Base-by-base conservation (phyloP, 2,888 invertebrate genomes). In the Phaonia tiefii region DNA sequence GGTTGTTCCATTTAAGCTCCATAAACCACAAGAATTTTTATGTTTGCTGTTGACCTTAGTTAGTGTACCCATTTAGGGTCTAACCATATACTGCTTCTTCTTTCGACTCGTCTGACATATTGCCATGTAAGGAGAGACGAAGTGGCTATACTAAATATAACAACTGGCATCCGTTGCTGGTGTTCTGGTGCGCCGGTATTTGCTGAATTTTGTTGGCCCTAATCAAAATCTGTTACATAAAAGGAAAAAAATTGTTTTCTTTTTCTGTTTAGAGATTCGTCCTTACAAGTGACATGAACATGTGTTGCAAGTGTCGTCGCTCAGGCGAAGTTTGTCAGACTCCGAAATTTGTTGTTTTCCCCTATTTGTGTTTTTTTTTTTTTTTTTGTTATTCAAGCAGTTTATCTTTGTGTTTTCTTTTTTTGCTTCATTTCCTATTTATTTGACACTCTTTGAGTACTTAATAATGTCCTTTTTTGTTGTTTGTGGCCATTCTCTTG, bases 161-260 rank as follows among this genome's bases (percentile, higher is more conserved):
- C 13, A 22, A 54, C 54, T 25, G 22, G 25, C 25, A 54, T 4
- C 25, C 22, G 25, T 54, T 54, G 4, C 54, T 8, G 11, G 51
- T 1, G 25, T 22, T 22, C 54, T 25, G 54, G 7, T 54, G 25
- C 17, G n/a, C 20, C 22, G 22, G 51, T 11, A 20, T 51, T 54
- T 11, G 54, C 11, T 54, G 25, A 25, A 54, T 22, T 5, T 46
- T 63, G 42, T 15, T n/a, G 39, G 56, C 58, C 60, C 37, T 67
- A 51, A 58, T 58, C 66, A 77, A 77, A 71, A 76, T 56, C 65
- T 65, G 46, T 76, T 65, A 76, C 65, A 76, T 44, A 10, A 49
- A 54, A 20, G 17, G 31, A 4, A 49, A 22, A 7, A 60, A 60
- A 60, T 25, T 20, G 17, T 56, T 56, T 56, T 26, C 26, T 56